A percentile compares a stretch with the other conserved stretches of the same genome.
Evolutionary conservation across 2,797 vertebrate species (phyloP).

Genomic region (Eupleurogrammus muticus): DNA sequence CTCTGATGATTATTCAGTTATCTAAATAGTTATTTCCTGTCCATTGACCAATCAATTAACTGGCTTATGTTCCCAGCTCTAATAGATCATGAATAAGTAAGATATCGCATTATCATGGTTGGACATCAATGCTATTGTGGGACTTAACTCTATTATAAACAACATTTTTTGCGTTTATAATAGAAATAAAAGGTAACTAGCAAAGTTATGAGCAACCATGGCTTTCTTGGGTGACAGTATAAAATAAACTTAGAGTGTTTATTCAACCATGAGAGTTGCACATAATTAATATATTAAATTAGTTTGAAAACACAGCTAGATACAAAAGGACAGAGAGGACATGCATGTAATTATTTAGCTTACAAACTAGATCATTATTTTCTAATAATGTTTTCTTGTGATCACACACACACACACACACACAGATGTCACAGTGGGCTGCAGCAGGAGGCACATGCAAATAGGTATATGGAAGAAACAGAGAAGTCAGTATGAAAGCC

Average conservation of each 20-base stretch:
- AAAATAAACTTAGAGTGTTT: not conserved
- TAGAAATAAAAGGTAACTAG: not conserved
- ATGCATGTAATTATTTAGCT: slow-evolving; percentile 1
- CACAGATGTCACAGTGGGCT: slow-evolving; percentile 19
- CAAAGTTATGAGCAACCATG: not conserved
- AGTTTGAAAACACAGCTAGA: not conserved
- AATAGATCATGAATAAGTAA: not conserved
- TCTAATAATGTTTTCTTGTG: not conserved
- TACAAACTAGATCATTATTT: not conserved
- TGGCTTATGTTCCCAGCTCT: too few species aligned
- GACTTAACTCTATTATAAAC: not conserved
- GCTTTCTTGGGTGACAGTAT: slow-evolving; percentile 11
- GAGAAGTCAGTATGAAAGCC: slow-evolving; percentile 50
- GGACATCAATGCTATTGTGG: not conserved
- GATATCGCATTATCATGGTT: not conserved
- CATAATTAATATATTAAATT: not conserved
- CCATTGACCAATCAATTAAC: too few species aligned
- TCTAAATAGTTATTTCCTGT: too few species aligned
- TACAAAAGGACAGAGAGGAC: slow-evolving; percentile 16
- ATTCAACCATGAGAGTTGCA: not conserved
- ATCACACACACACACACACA: not conserved
- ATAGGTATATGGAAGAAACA: slow-evolving; percentile 45
- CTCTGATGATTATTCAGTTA: too few species aligned
- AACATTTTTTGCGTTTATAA: not conserved
- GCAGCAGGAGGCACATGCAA: slow-evolving; percentile 66